Percentiles rank a stretch among this genome's conserved stretches.
Evolutionary conservation across 2,113 vertebrate species (phyloP).

Genomic region (Microtus montanus): DNA sequence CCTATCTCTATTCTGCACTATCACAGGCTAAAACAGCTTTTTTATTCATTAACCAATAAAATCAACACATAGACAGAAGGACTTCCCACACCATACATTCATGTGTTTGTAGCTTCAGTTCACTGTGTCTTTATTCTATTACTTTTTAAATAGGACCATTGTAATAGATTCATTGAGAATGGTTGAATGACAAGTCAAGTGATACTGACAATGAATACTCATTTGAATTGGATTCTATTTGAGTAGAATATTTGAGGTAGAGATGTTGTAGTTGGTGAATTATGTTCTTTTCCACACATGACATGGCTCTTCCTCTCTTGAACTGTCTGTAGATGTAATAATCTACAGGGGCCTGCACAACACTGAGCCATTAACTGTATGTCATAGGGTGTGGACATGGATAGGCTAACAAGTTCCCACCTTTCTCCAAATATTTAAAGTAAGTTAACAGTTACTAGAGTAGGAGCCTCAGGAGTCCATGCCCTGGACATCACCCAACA

Average conservation of each 20-base stretch:
- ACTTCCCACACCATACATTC: no score
- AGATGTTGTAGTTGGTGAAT: not conserved
- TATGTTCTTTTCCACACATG: not conserved
- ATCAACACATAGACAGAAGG: no score
- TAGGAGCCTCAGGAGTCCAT: not conserved
- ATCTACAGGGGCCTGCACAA: not conserved
- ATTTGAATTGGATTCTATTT: not conserved
- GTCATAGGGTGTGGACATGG: accelerated
- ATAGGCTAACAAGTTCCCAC: not conserved
- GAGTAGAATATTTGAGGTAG: not conserved
- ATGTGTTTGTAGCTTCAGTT: not conserved
- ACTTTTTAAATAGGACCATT: not conserved
- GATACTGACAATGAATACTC: not conserved
- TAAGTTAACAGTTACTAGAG: no score
- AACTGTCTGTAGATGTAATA: no score
- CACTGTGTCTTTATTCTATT: not conserved
- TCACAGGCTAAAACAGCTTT: no score
- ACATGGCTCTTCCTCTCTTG: not conserved
- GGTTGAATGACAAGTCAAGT: not conserved
- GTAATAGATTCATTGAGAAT: not conserved
- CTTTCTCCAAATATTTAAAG: not conserved
- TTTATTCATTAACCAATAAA: no score
- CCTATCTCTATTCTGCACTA: no score
- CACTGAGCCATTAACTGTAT: not conserved
- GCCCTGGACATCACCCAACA: not conserved